phyloP scores from a whole-genome alignment of 2,888 invertebrate genomes.

The Sericinus montela region DNA sequence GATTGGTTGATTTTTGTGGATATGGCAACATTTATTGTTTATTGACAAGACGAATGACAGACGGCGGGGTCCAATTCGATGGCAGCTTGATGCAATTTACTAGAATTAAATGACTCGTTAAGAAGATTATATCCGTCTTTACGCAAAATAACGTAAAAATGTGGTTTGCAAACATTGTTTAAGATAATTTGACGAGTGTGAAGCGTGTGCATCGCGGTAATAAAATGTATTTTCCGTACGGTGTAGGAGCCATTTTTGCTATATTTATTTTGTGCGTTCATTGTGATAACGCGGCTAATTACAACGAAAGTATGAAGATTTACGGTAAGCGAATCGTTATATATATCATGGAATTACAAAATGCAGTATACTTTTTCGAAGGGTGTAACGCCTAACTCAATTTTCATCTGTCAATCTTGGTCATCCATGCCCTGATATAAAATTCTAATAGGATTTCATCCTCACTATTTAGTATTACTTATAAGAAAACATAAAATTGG shows the following conservation, averaged over 20 bases:
- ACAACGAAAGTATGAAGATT: constrained; percentile 74
- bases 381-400: constrained; percentile 21
- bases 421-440: constrained; percentile 19
- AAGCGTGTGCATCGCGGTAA: constrained; percentile 52
- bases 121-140: constrained; percentile 53
- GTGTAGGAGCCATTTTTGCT: constrained; percentile 78
- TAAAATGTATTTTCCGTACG: constrained; percentile 72
- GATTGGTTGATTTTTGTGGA: too few relatives aligned
- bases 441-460: neutral
- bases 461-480: too few relatives aligned
- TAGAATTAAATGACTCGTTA: constrained; percentile 57
- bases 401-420: constrained; percentile 21
- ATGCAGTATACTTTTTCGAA: neutral
- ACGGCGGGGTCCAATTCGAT: constrained; percentile 67
- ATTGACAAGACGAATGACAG: constrained; percentile 77
- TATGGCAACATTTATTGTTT: constrained; percentile 69
- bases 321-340: constrained; percentile 54
- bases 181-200: constrained; percentile 52
- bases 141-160: constrained; percentile 60
- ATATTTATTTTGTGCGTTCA: constrained; percentile 78
- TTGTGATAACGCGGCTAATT: constrained; percentile 73
- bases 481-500: too few relatives aligned
- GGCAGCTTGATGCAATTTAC: constrained; percentile 60
- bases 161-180: constrained; percentile 62
- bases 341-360: neutral